Base-by-base conservation (phyloP, 2,888 invertebrate species). In the Nezara viridula region DNA sequence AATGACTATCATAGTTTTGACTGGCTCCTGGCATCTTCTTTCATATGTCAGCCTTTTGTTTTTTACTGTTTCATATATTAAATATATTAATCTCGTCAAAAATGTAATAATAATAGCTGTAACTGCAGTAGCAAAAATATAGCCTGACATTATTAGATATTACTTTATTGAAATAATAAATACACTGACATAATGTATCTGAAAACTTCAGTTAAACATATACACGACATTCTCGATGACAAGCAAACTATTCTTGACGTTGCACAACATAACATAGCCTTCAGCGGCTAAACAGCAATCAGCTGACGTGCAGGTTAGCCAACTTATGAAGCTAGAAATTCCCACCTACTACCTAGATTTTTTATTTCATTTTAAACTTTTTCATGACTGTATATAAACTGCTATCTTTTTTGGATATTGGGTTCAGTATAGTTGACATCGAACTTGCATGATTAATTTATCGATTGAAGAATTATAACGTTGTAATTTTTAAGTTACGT, bases 1-100 rank as follows among this genome's bases (percentile, higher is more conserved):
- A 90, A 96, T 94, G 91, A 96, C 95, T 91, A 96, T 94, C 89
- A 96, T 91, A 12, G 95, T 95, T 89, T 90, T 91, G 6, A 91
- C 81, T 19, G 89, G 86, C 47, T 88, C 88, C 89, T 81, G 37
- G 32, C 32, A 27, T 86, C 44, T 86, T 77, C 66, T 88, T 73
- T 89, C 89, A 85, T 50, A 88, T 32, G 85, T 21, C 86, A 88
- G 40, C 27, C 44, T 88, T 77, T 86, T 60, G 27, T 88, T 60
- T 86, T 86, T 89, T 40, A 90, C 3, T n/a, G 85, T 49, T 86
- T 86, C 73, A 0, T 86, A 49, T 77, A 90, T 50, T 19, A 90
- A 81, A 81, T 55, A 77, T 32, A 77, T 40, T 6, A 88, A 85
- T 37, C 88, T 40, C 32, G 77, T 24, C 4, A 19, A 16, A 49